Percentiles rank a stretch among this genome's conserved stretches.
Evolutionary conservation across 1,140 invertebrate genomes (phyloP).

Genomic region (Diorhabda elongata): DNA sequence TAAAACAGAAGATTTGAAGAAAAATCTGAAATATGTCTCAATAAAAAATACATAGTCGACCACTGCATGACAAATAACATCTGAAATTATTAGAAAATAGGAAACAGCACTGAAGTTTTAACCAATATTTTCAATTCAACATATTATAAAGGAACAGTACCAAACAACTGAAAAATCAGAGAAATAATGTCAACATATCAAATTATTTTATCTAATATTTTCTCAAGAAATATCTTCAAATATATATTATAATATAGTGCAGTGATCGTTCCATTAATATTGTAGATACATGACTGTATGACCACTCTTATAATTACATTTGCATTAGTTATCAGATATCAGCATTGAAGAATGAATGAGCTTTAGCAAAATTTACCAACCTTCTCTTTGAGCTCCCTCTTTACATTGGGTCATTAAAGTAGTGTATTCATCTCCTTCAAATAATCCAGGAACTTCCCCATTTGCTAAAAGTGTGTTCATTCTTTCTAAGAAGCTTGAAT

Average conservation of each 20-base stretch:
- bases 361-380: conserved; percentile 21
- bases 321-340: background rate
- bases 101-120: too few species aligned
- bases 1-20: too few species aligned
- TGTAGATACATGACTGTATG: background rate
- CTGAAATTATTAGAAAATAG: too few species aligned
- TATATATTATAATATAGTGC: background rate
- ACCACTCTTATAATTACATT: background rate
- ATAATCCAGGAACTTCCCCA: conserved; percentile 93
- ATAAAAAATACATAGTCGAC: too few species aligned
- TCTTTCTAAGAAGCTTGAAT: conserved; percentile 96
- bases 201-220: too few species aligned
- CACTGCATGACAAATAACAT: too few species aligned
- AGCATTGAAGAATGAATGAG: background rate
- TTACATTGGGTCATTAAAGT: conserved; percentile 99
- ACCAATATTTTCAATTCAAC: too few species aligned
- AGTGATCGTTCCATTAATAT: background rate
- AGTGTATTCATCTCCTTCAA: conserved; percentile 95
- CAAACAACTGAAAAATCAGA: too few species aligned
- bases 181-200: too few species aligned
- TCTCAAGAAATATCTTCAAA: too few species aligned
- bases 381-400: conserved; percentile 96
- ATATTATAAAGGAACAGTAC: too few species aligned
- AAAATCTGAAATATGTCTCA: too few species aligned
- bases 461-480: conserved; percentile 99